Evolutionary conservation across 2,888 invertebrate genomes (phyloP), one percentile per base, ranked within the genome.

Genomic region (Autographa pulchrina): DNA sequence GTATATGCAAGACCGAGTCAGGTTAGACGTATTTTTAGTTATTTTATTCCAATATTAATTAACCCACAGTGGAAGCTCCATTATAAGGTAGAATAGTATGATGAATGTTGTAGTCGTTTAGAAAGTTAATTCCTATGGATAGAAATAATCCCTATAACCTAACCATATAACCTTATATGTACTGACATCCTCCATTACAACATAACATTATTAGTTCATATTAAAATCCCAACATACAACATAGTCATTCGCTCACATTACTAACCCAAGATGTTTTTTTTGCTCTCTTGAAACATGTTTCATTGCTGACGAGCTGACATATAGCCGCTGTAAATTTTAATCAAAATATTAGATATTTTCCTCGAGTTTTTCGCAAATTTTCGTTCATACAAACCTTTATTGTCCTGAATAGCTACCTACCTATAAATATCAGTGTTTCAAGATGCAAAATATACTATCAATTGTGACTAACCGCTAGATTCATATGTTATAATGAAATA

Each of bases 11-110:
- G 35, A 35, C 3, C 35, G 35, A 35, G 2, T 35, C 35, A 35
- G 8, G 6, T 35, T 35, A 35, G 6, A 35, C 8, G 7, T 35
- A 35, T 35, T 35, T 35, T 35, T 35, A 2, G 35, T 35, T 8
- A 35, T 8, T 2, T 35, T 0, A 35, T 35, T 35, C 35, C 35
- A 35, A 35, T 35, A 35, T 35, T 3, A 9, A 20, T 9, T 0
- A 9, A 35, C 38, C 66, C 13, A 60, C 70, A 68, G 65, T 80
- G 66, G 56, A 71, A 62, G 41, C 67, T 68, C 25, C 14, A 43
- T 9, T 56, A 35, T 63, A 38, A 31, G 0, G 7, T 66, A 61
- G 43, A 58, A 18, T 4, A 0, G 59, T 78, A 35, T 68, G 38
- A 13, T 58, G 41, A 43, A 58, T 7, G 18, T 56, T 58, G 16